Base-by-base conservation (phyloP, 2,113 vertebrate genomes). In the Tricholaema leucomelas region DNA sequence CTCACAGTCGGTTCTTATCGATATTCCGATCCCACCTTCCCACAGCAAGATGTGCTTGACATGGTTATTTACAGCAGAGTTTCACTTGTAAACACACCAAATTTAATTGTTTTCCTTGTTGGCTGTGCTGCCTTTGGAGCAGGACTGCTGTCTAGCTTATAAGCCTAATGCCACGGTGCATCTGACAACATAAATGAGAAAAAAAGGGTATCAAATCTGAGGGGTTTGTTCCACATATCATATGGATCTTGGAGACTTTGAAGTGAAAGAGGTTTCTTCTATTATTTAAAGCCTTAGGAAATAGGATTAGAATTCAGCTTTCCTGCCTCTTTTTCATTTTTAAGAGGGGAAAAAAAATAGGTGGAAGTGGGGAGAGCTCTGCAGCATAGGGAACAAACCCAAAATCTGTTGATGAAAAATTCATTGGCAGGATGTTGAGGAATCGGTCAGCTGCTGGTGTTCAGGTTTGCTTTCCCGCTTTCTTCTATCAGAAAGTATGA, bases 21-120 rank as follows among this genome's bases (percentile, higher is more conserved):
- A 55, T 88, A 93, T 93, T 95, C 88, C 27, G 54, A 82, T 92
- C 52, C 77, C 75, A 74, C 67, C 52, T 81, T 84, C 82, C 78
- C 91, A 65, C 76, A 80, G 85, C 83, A 66, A 63, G 85, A 88
- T 80, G 55, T 76, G 10, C 92, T 87, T 82, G 92, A 88, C 87
- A 77, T 72, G 87, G 94, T 88, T 96, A 95, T 95, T 97, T 96
- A 86, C 90, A 95, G 88, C 92, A 87, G 70, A 44, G 67, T 92
- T 86, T 46, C 59, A 24, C 90, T 92, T 92, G 79, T 91, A 94
- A 96, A 95, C 88, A 84, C 48, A 71, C 21, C 70, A 60, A 86
- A 86, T 92, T 73, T 95, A 94, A 94, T 96, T 96, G 91, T 82
- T 94, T 91, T 88, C 90, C 67, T 73, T 93, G 77, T 87, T 95